Evolutionary conservation across 1,140 invertebrate genomes (phyloP).

Genomic region (Habropoda laboriosa): DNA sequence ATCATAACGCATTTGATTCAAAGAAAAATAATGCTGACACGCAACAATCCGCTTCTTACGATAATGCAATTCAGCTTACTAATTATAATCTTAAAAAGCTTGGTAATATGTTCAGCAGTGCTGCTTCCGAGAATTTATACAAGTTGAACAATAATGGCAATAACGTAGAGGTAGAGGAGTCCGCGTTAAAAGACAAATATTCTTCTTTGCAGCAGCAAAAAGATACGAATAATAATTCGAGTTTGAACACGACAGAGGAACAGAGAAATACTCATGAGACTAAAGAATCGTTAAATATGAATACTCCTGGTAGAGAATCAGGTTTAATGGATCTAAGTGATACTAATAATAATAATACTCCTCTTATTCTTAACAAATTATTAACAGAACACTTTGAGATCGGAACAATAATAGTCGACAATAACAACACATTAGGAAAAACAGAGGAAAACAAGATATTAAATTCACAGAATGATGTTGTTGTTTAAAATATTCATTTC

Average conservation of each 20-base stretch:
- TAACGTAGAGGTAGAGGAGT: constrained; percentile 43
- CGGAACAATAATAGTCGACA: constrained; percentile 49
- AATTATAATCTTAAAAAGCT: constrained; percentile 40
- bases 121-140: neutral
- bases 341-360: constrained; percentile 63
- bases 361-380: constrained; percentile 47
- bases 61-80: constrained; percentile 27
- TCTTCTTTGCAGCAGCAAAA: constrained; percentile 27
- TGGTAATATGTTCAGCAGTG: constrained; percentile 4
- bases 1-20: constrained; percentile 12
- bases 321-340: constrained; percentile 34
- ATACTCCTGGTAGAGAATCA: constrained; percentile 7
- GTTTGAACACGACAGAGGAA: neutral
- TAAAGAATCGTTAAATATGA: constrained; percentile 15
- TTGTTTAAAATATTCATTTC: constrained; percentile 33
- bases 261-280: constrained; percentile 22
- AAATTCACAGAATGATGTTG: constrained; percentile 26
- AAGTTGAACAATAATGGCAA: constrained; percentile 27
- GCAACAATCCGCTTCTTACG: constrained; percentile 1
- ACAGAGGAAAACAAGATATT: constrained; percentile 20
- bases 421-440: constrained; percentile 24
- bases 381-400: constrained; percentile 29
- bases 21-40: neutral
- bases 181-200: constrained; percentile 68
- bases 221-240: constrained; percentile 40